A percentile compares a stretch with the other conserved stretches of the same genome.
Evolutionary conservation across 2,113 vertebrate species (phyloP).

Genomic region (Malurus elegans): DNA sequence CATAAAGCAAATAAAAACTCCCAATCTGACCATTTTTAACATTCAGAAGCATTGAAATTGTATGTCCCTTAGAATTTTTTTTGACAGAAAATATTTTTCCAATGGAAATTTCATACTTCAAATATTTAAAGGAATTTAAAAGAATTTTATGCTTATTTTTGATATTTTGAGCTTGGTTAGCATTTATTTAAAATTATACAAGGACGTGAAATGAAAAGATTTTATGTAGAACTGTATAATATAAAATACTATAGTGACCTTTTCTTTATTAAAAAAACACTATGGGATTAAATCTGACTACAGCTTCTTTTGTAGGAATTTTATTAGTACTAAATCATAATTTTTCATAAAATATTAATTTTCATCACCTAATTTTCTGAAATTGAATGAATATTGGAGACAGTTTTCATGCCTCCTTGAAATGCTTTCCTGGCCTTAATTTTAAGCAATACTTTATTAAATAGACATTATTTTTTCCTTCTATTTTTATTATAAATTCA

Average conservation of each 20-base stretch:
- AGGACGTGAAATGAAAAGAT: not conserved
- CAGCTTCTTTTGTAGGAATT: not conserved
- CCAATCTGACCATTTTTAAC: not conserved
- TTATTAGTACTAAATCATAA: not conserved
- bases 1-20: not conserved
- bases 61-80: not conserved
- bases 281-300: not conserved
- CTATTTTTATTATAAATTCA: not conserved
- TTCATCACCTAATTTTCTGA: not conserved
- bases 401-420: not conserved
- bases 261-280: not conserved
- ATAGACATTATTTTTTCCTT: not conserved
- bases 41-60: not conserved
- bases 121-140: not conserved
- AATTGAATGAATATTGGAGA: not conserved
- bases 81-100: not conserved
- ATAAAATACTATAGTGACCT: not conserved
- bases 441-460: not conserved
- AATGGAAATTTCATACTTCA: not conserved
- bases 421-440: not conserved
- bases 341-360: not conserved
- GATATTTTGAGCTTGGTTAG: not conserved
- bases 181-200: not conserved
- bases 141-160: not conserved
- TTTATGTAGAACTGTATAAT: not conserved